Evolutionary conservation across 2,113 vertebrate genomes (phyloP), one percentile per base, ranked within the genome.

Genomic region (Lepus timidus): DNA sequence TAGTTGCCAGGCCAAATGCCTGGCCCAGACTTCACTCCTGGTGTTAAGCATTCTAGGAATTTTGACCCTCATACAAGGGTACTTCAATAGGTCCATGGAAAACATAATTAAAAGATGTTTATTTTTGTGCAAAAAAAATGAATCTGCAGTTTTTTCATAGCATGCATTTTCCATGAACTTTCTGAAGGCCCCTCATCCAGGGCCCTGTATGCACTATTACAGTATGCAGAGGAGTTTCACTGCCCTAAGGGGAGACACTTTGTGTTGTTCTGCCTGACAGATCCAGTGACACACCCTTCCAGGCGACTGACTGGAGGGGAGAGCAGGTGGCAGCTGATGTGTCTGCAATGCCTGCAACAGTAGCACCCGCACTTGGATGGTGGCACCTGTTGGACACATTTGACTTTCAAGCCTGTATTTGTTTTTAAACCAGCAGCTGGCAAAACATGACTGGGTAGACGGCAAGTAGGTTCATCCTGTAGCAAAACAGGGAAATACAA

Each of bases 361-460:
- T 39, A 62, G 62, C 75, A 33, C 52, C 29, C 20, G 33, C n/a
- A 2, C 19, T 68, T 7, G 22, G 4, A 17, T 62, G 71, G 9
- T 33, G 4, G 39, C 33, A 80, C 79, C 75, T 95, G 76, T 90
- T 75, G 33, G 51, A 85, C 49, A 52, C 52, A 51, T 51, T 91
- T 61, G 87, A 36, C 29, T 10, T 93, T 76, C 86, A 85, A 80
- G 89, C 36, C 82, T 80, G 78, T 71, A n/a, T 62, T 62, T 83
- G 36, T 95, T 92, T 93, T 93, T 90, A 89, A 89, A 80, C 33
- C 58, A 75, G 29, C 87, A 93, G 31, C 70, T 89, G 83, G 65
- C 23, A 62, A 93, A 82, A 86, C 51, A 12, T 22, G 55, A 85
- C 20, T 65, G 19, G 23, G 65, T 67, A 75, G 39, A 22, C 92